These are phyloP conservation scores for Colius striatus DNA, from an alignment of 2,113 vertebrate species.

Conservation along the genomic window DNA sequence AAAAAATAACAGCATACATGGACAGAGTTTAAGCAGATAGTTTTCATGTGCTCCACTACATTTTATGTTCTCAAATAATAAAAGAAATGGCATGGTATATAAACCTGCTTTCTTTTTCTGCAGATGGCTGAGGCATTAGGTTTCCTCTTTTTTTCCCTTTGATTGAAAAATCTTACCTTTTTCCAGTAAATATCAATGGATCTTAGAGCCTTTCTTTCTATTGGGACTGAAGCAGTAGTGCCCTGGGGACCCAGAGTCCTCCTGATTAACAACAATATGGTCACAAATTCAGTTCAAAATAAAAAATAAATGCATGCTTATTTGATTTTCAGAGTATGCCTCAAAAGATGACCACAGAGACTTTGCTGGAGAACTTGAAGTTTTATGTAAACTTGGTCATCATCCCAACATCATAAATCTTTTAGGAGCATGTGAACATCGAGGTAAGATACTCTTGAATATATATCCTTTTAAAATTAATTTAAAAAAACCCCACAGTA, in stretches of 20 bases:
- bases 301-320: not conserved
- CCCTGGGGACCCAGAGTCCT: not conserved
- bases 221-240: not conserved
- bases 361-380: conserved; percentile 90
- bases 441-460: conserved; percentile 74
- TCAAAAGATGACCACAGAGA: conserved; percentile 91
- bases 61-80: not conserved
- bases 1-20: not conserved
- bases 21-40: not conserved
- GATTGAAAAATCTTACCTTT: not conserved
- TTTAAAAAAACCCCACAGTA: accelerated
- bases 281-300: not conserved
- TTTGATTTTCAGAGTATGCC: conserved; percentile 83
- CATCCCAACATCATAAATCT: conserved; percentile 92
- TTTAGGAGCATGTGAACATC: conserved; percentile 89
- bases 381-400: conserved; percentile 90
- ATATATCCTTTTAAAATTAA: not conserved
- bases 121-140: not conserved
- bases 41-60: not conserved
- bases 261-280: not conserved
- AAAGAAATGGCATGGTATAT: not conserved
- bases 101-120: not conserved
- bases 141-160: not conserved
- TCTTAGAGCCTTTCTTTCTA: not conserved
- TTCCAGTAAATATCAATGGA: not conserved